Evolutionary conservation across 2,113 vertebrate species (phyloP).

Genomic region (Chloroceryle aenea): DNA sequence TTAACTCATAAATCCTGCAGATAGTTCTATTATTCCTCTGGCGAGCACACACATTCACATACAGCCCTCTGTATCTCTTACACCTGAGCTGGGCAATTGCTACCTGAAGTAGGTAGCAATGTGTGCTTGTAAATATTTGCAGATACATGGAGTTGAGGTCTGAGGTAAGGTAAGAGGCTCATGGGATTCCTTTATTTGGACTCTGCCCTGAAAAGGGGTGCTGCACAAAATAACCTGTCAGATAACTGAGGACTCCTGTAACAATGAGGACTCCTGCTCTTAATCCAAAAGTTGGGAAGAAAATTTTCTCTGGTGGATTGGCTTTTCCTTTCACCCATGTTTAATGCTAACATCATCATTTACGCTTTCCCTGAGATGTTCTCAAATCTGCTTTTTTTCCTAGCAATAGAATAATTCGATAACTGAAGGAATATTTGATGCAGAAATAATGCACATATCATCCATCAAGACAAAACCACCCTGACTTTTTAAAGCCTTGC

Average conservation of each 20-base stretch:
- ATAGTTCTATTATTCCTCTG: neutral
- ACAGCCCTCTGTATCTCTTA: neutral
- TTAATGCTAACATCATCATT: neutral
- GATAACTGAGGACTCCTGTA: neutral
- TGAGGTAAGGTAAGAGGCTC: neutral
- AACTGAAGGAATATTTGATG: neutral
- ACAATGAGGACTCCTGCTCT: neutral
- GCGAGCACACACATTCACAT: fast-evolving
- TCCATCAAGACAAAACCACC: neutral
- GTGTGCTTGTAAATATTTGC: neutral
- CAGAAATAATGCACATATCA: neutral
- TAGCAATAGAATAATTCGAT: neutral
- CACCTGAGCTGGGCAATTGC: neutral
- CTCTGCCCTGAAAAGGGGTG: neutral
- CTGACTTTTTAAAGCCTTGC: neutral
- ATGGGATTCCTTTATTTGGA: neutral
- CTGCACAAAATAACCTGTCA: neutral
- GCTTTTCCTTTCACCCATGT: neutral
- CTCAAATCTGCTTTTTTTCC: neutral
- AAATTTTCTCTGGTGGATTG: neutral
- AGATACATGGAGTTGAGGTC: neutral
- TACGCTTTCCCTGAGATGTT: neutral
- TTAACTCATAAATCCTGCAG: neutral
- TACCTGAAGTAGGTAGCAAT: neutral
- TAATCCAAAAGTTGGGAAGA: neutral